Evolutionary conservation across 2,888 invertebrate genomes (phyloP).

Genomic region (Poecilus cupreus): DNA sequence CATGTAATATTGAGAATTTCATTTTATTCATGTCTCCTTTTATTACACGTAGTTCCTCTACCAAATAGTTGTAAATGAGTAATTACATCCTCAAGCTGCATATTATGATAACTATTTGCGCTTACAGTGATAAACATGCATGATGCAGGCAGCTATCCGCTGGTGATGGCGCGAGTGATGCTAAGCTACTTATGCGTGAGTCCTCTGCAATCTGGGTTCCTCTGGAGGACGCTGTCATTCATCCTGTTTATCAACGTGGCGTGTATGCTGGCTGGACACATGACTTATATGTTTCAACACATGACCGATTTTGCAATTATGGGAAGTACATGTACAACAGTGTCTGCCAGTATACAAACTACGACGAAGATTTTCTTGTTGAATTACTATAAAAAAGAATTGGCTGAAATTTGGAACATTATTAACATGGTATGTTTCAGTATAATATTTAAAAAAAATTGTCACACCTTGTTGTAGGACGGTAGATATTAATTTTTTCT

Average conservation of each 20-base stretch:
- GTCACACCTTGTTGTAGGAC: too few relatives aligned
- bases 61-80: too few relatives aligned
- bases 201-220: constrained; percentile 4
- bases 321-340: constrained; percentile 36
- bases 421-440: background rate
- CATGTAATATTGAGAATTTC: background rate
- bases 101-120: background rate
- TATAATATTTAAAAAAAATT: background rate
- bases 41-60: too few relatives aligned
- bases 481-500: too few relatives aligned
- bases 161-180: constrained; percentile 38
- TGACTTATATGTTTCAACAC: constrained; percentile 39
- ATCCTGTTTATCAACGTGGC: background rate
- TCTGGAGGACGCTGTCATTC: background rate
- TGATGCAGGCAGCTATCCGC: constrained; percentile 17
- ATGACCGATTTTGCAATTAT: constrained; percentile 39
- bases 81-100: too few relatives aligned
- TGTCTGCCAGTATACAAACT: constrained; percentile 38
- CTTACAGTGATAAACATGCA: constrained; percentile 16
- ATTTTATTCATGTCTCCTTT: background rate
- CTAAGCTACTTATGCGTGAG: constrained; percentile 20
- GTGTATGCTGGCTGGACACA: background rate
- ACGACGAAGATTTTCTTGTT: constrained; percentile 32
- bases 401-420: constrained; percentile 1
- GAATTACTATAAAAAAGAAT: constrained; percentile 28